Percentiles rank a stretch among this genome's conserved stretches.
phyloP scores from a whole-genome alignment of 2,797 vertebrate genomes.

The Girardinus metallicus region DNA sequence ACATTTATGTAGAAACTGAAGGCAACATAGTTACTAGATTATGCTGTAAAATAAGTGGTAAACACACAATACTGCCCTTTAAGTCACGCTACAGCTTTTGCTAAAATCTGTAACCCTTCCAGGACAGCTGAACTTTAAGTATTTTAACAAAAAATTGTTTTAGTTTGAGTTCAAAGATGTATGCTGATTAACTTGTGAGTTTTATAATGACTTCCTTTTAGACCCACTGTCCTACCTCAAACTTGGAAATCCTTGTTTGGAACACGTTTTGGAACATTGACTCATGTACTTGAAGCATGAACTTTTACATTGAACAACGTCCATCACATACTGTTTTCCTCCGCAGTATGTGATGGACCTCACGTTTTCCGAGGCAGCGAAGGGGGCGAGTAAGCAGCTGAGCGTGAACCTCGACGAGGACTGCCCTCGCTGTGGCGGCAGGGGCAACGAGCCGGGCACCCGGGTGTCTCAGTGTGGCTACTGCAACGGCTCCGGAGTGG shows the following conservation, averaged over 20 bases:
- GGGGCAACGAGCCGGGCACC: slow-evolving; percentile 90
- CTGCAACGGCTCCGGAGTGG: slow-evolving; percentile 93
- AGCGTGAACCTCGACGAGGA: slow-evolving; percentile 84
- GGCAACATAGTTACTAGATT: too few relatives aligned
- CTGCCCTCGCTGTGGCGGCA: slow-evolving; percentile 89
- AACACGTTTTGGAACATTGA: background rate
- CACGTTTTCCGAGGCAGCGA: slow-evolving; percentile 92
- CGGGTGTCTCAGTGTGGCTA: slow-evolving; percentile 88
- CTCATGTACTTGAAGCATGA: background rate
- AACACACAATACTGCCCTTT: too few relatives aligned
- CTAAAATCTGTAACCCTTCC: background rate
- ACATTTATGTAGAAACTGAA: too few relatives aligned
- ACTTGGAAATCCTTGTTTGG: background rate
- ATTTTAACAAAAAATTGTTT: background rate
- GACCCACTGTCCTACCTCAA: background rate
- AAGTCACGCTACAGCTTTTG: background rate
- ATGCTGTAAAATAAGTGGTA: too few relatives aligned
- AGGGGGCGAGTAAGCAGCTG: slow-evolving; percentile 91
- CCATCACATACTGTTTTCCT: background rate
- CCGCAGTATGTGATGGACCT: slow-evolving; percentile 93
- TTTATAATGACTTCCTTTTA: background rate
- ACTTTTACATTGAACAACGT: background rate
- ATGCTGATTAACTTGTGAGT: background rate
- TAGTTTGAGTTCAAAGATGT: background rate
- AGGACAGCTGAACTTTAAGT: background rate